Evolutionary conservation across 2,888 invertebrate species (phyloP).

Genomic region (Andricus curvator): DNA sequence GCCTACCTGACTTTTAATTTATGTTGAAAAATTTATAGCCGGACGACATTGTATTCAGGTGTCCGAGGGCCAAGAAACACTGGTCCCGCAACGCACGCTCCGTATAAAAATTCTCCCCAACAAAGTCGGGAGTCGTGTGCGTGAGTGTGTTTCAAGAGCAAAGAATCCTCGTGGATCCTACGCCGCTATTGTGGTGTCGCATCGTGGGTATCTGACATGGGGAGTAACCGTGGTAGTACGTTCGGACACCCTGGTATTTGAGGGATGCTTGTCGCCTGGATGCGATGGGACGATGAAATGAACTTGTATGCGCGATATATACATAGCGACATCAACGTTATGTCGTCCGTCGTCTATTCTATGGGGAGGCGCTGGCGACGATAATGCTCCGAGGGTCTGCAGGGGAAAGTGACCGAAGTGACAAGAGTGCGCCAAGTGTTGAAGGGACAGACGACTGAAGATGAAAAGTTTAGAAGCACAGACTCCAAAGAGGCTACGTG

Average conservation of each 20-base stretch:
- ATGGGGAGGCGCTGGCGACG: slow-evolving; percentile 44
- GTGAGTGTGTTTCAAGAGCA: slow-evolving; percentile 41
- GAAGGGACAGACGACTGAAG: slow-evolving; percentile 52
- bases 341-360: slow-evolving; percentile 26
- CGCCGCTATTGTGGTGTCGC: slow-evolving; percentile 57
- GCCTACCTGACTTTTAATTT: slow-evolving; percentile 66
- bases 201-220: slow-evolving; percentile 53
- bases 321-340: slow-evolving; percentile 24
- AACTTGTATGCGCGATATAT: slow-evolving; percentile 51
- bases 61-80: slow-evolving; percentile 63
- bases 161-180: slow-evolving; percentile 54
- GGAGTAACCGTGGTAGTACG: slow-evolving; percentile 50
- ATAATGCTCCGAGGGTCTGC: slow-evolving; percentile 54
- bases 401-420: slow-evolving; percentile 51
- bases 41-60: slow-evolving; percentile 69
- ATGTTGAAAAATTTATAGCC: slow-evolving; percentile 69
- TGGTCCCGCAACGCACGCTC: slow-evolving; percentile 53
- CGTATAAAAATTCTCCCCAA: slow-evolving; percentile 5
- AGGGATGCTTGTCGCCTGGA: slow-evolving; percentile 52
- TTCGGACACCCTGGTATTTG: slow-evolving; percentile 53
- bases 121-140: neutral
- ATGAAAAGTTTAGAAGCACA: slow-evolving; percentile 49
- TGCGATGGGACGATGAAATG: slow-evolving; percentile 47
- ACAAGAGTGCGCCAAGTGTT: slow-evolving; percentile 49
- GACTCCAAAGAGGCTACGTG: neutral